These are phyloP conservation scores for Venustoraphidia nigricollis DNA, from an alignment of 2,888 invertebrate genomes.

Conservation along the genomic window DNA sequence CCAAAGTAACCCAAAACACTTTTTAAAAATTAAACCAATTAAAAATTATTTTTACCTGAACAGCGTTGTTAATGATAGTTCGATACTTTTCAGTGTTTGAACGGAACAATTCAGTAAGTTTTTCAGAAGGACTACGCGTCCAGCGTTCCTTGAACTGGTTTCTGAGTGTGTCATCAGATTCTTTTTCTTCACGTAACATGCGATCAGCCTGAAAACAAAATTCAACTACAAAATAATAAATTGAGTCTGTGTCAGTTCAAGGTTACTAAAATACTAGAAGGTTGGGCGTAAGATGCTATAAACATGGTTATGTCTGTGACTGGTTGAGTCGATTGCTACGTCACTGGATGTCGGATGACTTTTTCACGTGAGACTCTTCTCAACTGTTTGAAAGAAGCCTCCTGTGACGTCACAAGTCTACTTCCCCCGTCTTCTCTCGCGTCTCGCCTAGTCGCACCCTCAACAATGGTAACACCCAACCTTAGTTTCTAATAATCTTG, in stretches of 20 bases:
- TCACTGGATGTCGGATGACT: too few species aligned
- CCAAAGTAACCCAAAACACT: not conserved
- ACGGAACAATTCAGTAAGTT: slow-evolving; percentile 78
- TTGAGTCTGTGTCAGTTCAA: too few species aligned
- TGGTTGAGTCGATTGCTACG: too few species aligned
- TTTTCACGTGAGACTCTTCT: too few species aligned
- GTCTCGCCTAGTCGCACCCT: too few species aligned
- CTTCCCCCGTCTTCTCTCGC: too few species aligned
- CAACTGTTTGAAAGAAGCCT: too few species aligned
- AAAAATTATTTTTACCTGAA: slow-evolving; percentile 25
- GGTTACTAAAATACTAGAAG: too few species aligned
- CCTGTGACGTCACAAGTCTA: too few species aligned
- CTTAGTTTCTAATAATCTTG: not conserved
- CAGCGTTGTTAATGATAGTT: slow-evolving; percentile 82
- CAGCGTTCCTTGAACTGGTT: slow-evolving; percentile 86
- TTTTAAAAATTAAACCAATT: not conserved
- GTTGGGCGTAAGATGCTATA: too few species aligned
- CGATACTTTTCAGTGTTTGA: slow-evolving; percentile 85
- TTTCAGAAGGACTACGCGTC: slow-evolving; percentile 76
- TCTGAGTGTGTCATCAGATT: slow-evolving; percentile 75
- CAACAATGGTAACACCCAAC: too few species aligned
- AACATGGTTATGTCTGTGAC: too few species aligned
- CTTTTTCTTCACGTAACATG: slow-evolving; percentile 79
- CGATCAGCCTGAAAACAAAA: slow-evolving; percentile 43
- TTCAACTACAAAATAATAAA: not conserved